Evolutionary conservation across 2,888 invertebrate genomes (phyloP).

Genomic region (Phaedon cochleariae): DNA sequence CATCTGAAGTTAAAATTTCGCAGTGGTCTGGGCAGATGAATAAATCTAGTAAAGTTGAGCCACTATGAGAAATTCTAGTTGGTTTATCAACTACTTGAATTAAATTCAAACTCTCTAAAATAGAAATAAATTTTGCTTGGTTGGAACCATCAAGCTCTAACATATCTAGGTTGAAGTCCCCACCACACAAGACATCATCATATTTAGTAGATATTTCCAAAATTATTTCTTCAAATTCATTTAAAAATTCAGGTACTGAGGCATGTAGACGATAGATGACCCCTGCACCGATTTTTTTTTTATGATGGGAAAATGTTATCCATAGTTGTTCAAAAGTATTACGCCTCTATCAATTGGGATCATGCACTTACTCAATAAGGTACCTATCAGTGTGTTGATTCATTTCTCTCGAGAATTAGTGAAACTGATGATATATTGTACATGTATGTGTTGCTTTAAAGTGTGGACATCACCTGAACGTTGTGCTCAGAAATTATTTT

Average conservation of each 20-base stretch:
- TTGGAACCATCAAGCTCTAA: neutral
- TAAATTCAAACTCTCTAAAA: neutral
- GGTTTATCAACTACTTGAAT: neutral
- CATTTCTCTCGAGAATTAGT: too few relatives aligned
- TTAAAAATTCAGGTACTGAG: neutral
- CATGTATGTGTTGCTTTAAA: conserved; percentile 5
- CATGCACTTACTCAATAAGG: too few relatives aligned
- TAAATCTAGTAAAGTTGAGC: conserved; percentile 4
- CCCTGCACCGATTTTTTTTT: neutral
- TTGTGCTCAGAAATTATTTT: conserved; percentile 6
- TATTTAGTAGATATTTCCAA: conserved; percentile 1
- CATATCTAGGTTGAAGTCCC: conserved; percentile 9
- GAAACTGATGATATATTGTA: too few relatives aligned
- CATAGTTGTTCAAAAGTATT: neutral
- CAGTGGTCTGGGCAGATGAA: neutral
- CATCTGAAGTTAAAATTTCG: neutral
- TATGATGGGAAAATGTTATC: neutral
- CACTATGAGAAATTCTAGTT: neutral
- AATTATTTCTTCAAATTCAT: neutral
- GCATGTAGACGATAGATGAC: neutral
- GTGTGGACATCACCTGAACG: conserved; percentile 9
- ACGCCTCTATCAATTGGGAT: too few relatives aligned
- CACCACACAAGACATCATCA: conserved; percentile 6
- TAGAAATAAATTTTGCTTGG: neutral
- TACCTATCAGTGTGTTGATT: too few relatives aligned